Percentiles rank a stretch among this genome's conserved stretches.
phyloP scores from a whole-genome alignment of 2,888 invertebrate species.

The Augiades crinisus region DNA sequence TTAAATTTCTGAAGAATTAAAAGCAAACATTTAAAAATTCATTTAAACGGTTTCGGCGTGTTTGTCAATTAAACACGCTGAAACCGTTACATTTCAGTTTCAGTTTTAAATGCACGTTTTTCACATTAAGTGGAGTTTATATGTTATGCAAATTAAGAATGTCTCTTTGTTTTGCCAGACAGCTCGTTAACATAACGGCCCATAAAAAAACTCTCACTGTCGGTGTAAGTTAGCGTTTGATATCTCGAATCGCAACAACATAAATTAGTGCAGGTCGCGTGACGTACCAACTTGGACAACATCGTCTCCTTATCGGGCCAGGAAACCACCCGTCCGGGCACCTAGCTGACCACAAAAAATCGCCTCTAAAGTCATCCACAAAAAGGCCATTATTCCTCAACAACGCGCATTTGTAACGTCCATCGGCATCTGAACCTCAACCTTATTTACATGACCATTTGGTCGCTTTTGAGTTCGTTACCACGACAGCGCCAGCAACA shows the following conservation, averaged over 20 bases:
- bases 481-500: conserved; percentile 48
- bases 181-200: conserved; percentile 63
- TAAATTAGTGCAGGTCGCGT: conserved; percentile 79
- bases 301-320: conserved; percentile 74
- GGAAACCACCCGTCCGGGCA: conserved; percentile 61
- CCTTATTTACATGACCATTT: conserved; percentile 47
- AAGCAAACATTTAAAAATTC: too few relatives aligned
- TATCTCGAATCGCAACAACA: conserved; percentile 77
- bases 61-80: too few relatives aligned
- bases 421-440: conserved; percentile 43
- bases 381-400: conserved; percentile 55
- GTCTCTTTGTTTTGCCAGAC: conserved; percentile 49
- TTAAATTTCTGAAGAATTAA: too few relatives aligned
- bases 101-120: conserved; percentile 40
- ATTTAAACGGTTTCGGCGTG: too few relatives aligned
- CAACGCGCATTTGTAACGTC: conserved; percentile 37
- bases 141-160: conserved; percentile 40
- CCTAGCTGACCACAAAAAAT: conserved; percentile 46
- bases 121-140: conserved; percentile 24
- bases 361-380: conserved; percentile 42
- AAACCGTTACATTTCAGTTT: conserved; percentile 30
- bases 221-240: conserved; percentile 52
- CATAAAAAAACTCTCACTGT: conserved; percentile 50
- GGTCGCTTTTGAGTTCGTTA: not conserved
- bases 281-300: conserved; percentile 71